Evolutionary conservation across 53 echinoderm and acorn worm genomes (phyloP).

Genomic region (Mesocentrotus franciscanus): DNA sequence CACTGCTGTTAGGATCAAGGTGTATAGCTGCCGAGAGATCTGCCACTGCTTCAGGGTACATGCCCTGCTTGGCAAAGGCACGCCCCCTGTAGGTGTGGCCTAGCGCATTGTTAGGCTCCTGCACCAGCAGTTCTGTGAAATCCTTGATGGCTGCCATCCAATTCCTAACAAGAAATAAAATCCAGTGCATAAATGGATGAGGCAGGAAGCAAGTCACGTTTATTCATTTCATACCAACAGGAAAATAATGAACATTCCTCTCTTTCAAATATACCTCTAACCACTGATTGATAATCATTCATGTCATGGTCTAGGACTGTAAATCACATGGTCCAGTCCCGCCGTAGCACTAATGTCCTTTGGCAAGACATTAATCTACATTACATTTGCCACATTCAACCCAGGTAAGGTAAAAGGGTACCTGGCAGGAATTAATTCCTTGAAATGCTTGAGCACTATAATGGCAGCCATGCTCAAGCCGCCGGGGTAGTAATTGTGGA

Average conservation of each 20-base stretch:
- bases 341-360: too few relatives aligned
- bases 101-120: conserved; percentile 95
- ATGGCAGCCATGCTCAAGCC: too few relatives aligned
- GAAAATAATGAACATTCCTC: not conserved
- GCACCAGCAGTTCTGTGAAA: conserved; percentile 87
- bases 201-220: not conserved
- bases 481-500: too few relatives aligned
- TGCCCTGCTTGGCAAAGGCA: conserved; percentile 93
- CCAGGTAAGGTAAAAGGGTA: too few relatives aligned
- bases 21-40: conserved; percentile 96
- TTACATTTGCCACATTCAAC: too few relatives aligned
- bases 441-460: too few relatives aligned
- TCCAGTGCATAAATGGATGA: not conserved
- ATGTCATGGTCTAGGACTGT: too few relatives aligned
- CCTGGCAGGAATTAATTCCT: too few relatives aligned
- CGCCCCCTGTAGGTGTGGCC: conserved; percentile 93
- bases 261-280: too few relatives aligned
- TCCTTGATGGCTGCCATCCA: conserved; percentile 97
- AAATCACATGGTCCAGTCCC: too few relatives aligned
- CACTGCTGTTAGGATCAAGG: conserved; percentile 86
- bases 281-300: too few relatives aligned
- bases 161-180: conserved; percentile 70
- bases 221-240: not conserved
- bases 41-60: conserved; percentile 85
- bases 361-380: too few relatives aligned